phyloP scores from a whole-genome alignment of 2,113 vertebrate species.

The Tragulus kanchil region DNA sequence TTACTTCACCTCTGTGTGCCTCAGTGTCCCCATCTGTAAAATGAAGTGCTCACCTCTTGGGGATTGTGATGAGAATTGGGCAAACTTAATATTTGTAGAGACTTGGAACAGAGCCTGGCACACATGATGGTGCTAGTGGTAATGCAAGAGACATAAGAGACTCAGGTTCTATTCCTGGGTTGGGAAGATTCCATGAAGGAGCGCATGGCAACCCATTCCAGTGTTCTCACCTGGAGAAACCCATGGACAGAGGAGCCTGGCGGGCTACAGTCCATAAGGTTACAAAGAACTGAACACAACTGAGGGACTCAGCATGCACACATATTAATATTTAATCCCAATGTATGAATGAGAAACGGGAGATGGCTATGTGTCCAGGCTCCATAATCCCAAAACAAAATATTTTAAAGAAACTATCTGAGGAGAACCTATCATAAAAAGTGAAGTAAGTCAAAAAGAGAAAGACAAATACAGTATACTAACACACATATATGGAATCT shows the following conservation, averaged over 20 bases:
- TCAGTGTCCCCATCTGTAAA: background rate
- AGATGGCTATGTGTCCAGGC: background rate
- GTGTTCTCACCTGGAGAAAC: background rate
- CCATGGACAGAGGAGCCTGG: background rate
- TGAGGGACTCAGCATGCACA: background rate
- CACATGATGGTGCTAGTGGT: background rate
- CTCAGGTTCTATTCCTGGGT: background rate
- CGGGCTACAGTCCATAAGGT: background rate
- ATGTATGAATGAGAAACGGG: background rate
- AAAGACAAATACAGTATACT: no score
- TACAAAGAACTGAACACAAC: fast-evolving
- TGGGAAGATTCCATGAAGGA: background rate
- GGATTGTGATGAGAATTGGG: background rate
- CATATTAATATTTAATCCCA: background rate
- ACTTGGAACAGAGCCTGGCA: background rate
- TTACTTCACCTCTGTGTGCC: background rate
- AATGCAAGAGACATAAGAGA: background rate
- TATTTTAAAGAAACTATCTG: background rate
- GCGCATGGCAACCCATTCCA: background rate
- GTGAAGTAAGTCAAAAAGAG: no score
- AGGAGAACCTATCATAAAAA: no score
- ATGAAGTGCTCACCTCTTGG: background rate
- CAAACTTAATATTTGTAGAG: background rate
- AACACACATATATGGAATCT: no score
- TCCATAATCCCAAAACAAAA: background rate